Percentiles rank a stretch among this genome's conserved stretches.
Evolutionary conservation across 2,113 vertebrate species (phyloP).

Genomic region (Percina caprodes): DNA sequence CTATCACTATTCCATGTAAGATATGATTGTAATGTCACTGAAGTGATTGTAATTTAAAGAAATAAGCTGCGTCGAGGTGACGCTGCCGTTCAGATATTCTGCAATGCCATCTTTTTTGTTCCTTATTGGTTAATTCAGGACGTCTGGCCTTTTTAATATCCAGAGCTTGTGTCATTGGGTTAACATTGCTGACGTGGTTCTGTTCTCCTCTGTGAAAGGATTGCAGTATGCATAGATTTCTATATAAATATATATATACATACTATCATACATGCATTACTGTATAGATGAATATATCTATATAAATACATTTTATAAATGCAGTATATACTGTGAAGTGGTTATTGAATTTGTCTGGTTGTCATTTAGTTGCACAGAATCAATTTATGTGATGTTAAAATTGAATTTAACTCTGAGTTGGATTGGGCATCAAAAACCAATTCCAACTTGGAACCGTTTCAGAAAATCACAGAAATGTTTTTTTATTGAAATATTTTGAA

Average conservation of each 20-base stretch:
- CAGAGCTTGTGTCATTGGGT: constrained; percentile 72
- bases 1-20: constrained; percentile 39
- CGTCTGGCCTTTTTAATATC: constrained; percentile 43
- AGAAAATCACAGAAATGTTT: too few relatives aligned
- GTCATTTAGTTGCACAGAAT: not conserved
- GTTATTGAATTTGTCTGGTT: not conserved
- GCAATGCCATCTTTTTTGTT: constrained; percentile 33
- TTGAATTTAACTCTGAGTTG: not conserved
- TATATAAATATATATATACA: constrained; percentile 69
- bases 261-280: constrained; percentile 66
- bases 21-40: constrained; percentile 66
- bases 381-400: not conserved
- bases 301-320: constrained; percentile 79
- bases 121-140: constrained; percentile 23
- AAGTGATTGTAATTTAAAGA: constrained; percentile 64
- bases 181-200: constrained; percentile 71
- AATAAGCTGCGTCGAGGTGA: constrained; percentile 31
- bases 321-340: constrained; percentile 6
- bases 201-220: constrained; percentile 75
- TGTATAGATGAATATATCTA: constrained; percentile 75
- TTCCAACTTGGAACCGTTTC: too few relatives aligned
- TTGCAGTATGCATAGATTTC: constrained; percentile 75
- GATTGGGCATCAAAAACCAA: too few relatives aligned
- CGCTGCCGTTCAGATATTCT: constrained; percentile 30
- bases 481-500: too few relatives aligned